phyloP scores from a whole-genome alignment of 1,140 invertebrate species.

The Atopsyche davidsoni region DNA sequence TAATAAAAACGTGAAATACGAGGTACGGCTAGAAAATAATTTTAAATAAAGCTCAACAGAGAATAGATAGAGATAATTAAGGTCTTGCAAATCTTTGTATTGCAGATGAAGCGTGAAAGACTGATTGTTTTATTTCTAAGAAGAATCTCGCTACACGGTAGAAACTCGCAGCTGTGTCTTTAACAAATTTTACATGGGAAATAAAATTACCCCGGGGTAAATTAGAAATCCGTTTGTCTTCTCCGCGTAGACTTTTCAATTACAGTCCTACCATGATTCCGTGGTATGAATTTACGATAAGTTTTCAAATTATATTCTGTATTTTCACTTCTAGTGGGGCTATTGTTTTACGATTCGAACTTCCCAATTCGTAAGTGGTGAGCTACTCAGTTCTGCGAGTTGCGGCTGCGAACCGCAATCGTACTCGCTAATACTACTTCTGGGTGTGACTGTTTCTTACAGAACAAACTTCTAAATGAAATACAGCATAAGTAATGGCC shows the following conservation, averaged over 20 bases:
- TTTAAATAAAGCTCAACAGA: too few relatives aligned
- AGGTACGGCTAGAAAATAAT: too few relatives aligned
- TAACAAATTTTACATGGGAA: constrained; percentile 14
- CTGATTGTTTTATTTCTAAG: background rate
- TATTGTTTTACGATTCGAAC: too few relatives aligned
- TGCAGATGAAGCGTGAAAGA: background rate
- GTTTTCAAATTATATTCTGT: constrained; percentile 7
- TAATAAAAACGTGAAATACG: too few relatives aligned
- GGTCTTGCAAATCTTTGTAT: too few relatives aligned
- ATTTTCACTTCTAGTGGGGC: background rate
- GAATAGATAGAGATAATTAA: too few relatives aligned
- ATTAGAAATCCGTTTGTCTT: constrained; percentile 17
- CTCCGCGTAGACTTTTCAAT: constrained; percentile 18
- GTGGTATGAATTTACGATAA: constrained; percentile 16
- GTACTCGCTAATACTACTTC: background rate
- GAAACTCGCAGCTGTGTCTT: constrained; percentile 13
- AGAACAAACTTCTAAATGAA: too few relatives aligned
- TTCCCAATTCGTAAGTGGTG: too few relatives aligned
- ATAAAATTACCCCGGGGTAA: constrained; percentile 13
- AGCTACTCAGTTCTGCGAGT: too few relatives aligned
- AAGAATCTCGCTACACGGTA: constrained; percentile 1
- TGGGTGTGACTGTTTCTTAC: too few relatives aligned
- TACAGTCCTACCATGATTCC: background rate
- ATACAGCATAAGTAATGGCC: too few relatives aligned
- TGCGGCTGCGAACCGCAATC: background rate